Base-by-base conservation (phyloP, 1,140 invertebrate species). In the Euglossa dilemma region DNA sequence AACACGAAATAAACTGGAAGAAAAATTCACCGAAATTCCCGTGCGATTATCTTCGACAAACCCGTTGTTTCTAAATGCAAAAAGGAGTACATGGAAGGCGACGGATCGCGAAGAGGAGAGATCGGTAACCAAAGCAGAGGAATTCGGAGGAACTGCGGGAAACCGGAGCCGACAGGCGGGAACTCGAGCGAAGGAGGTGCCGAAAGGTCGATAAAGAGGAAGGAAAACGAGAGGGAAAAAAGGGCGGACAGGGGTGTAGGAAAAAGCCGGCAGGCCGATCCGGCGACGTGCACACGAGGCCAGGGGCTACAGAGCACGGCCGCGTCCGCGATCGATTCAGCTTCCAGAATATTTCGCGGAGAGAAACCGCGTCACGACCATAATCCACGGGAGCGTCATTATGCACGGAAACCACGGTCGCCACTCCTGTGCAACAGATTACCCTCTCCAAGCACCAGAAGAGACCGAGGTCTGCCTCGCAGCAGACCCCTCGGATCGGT, bases 331-430 rank as follows among this genome's bases (percentile, higher is more conserved):
- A 80, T 80, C 78, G 78, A 80, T 80, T 80, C 78, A 80, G 78
- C 78, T 80, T 80, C 78, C 78, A 80, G 78, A 80, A 80, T 80
- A 80, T 80, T 80, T 80, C 70, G 70, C 59, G 23, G 78, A 80
- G 70, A 80, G 78, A 80, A 80, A 57, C 78, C 50, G 78, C 78
- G 78, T 80, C 69, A 80, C 69, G 78, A 80, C 70, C 78, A 80
- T 80, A 80, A 80, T 80, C 78, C 70, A 45, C 78, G 78, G 52
- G 36, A 63, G 78, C 47, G 78, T 80, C 78, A 80, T 80, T 80
- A 80, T 80, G 78, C 78, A 80, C 70, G 50, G 78, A 61, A 80
- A 74, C 78, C 70, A 47, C 59, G 18, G 45, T 45, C 56, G 67
- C 18, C 77, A 61, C 56, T 59, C 59, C 57, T 16, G n/a, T 54